Base-by-base conservation (phyloP, 2,888 invertebrate species). In the Lacanobia oleracea region DNA sequence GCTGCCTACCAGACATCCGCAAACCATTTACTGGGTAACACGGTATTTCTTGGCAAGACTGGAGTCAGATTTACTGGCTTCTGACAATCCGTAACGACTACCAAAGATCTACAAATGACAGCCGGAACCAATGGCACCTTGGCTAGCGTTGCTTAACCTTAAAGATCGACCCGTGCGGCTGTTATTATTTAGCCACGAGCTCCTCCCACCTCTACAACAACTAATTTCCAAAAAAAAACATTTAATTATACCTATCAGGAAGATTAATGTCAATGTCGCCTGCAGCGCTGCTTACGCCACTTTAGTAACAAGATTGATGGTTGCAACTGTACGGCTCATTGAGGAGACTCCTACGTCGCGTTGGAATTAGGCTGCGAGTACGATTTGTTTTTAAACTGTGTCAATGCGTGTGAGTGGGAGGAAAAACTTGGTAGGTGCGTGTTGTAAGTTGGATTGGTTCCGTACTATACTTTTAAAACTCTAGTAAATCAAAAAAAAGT, bases 281-380 rank as follows among this genome's bases (percentile, higher is more conserved):
- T 67, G 12, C 16, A 67, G 60, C 61, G 33, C 67, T 77, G 69
- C 66, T 60, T 54, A 81, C 57, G 23, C 73, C 59, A n/a, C 53
- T 27, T 57, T 65, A 56, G 67, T 50, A 66, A 63, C 4, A 76
- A 85, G 79, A 83, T 85, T 82, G 21, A 83, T 83, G 12, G 71
- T 65, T 63, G 69, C 66, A 82, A 67, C 63, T 74, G 60, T 64
- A n/a, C 45, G 8, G 66, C n/a, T 50, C 59, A 80, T 79, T 83
- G 60, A 83, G 21, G 33, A 40, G 54, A 73, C 69, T 61, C 78
- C 86, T 72, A 83, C 83, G 59, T 67, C 14, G 45, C 76, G 61
- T 64, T 40, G 56, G 54, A 82, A 72, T 33, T 76, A 72, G 79
- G 72, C 73, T 67, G 63, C 8, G 48, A 53, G 51, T 45, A 62